These are phyloP conservation scores for Spea bombifrons DNA, from an alignment of 2,113 vertebrate genomes.

Conservation along the genomic window DNA sequence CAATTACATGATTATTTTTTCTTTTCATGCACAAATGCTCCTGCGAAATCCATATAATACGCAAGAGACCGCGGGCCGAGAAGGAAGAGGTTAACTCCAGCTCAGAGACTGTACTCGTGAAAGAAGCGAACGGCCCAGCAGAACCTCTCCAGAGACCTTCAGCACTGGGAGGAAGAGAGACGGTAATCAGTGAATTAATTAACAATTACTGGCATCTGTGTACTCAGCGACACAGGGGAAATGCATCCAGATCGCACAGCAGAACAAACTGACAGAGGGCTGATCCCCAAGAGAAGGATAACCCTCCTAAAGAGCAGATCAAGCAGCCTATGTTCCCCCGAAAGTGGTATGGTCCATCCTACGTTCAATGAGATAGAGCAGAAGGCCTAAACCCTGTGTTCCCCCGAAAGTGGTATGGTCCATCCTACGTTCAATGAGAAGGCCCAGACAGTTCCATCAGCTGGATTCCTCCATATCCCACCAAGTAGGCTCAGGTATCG, in stretches of 20 bases:
- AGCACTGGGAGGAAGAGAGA: not conserved
- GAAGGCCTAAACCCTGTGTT: too few species aligned
- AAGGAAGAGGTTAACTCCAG: not conserved
- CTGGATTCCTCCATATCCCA: too few species aligned
- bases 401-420: too few species aligned
- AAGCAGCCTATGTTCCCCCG: not conserved
- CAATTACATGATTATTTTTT: too few species aligned
- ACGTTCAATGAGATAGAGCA: too few species aligned
- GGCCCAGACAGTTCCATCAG: too few species aligned
- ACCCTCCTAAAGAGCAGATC: not conserved
- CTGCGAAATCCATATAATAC: too few species aligned
- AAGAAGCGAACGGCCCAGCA: not conserved
- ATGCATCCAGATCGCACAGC: not conserved
- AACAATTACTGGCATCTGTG: constrained; percentile 44
- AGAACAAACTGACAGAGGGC: not conserved
- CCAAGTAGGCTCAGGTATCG: too few species aligned
- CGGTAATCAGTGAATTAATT: constrained; percentile 18
- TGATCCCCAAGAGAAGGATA: not conserved
- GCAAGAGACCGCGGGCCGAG: too few species aligned
- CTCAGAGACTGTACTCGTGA: not conserved
- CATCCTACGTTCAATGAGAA: too few species aligned
- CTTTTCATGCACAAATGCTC: too few species aligned
- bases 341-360: too few species aligned
- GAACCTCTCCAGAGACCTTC: not conserved
- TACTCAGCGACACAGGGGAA: constrained; percentile 9